Percentiles rank a stretch among this genome's conserved stretches.
phyloP scores from a whole-genome alignment of 1,140 invertebrate species.

The Drosophila funebris region DNA sequence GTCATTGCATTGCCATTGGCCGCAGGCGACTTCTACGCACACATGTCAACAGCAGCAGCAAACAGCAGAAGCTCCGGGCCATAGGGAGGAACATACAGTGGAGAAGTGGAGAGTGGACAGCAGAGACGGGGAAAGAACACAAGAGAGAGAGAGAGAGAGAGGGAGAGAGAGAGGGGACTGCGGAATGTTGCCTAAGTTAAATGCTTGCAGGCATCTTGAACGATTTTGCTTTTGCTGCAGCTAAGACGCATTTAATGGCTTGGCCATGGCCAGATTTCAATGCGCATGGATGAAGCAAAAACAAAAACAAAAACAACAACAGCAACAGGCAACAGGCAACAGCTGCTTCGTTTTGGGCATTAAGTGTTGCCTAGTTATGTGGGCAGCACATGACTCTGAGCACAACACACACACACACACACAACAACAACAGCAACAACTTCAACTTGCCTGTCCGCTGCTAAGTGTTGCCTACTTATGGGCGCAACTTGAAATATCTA shows the following conservation, averaged over 20 bases:
- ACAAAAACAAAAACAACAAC: not conserved
- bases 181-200: slow-evolving; percentile 10
- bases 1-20: slow-evolving; percentile 74
- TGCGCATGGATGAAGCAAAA: slow-evolving; percentile 1
- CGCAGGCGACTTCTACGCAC: slow-evolving; percentile 52
- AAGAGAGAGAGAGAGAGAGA: not conserved
- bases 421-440: not conserved
- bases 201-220: slow-evolving; percentile 57
- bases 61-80: not conserved
- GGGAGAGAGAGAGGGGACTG: not conserved
- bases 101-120: not conserved
- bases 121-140: not conserved
- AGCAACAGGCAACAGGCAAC: not conserved
- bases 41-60: slow-evolving; percentile 62
- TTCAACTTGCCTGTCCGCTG: slow-evolving; percentile 7
- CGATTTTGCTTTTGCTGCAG: slow-evolving; percentile 36
- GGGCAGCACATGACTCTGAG: not conserved
- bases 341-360: not conserved
- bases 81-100: not conserved
- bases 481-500: slow-evolving; percentile 6
- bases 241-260: slow-evolving; percentile 45
- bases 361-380: slow-evolving; percentile 15
- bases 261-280: slow-evolving; percentile 38
- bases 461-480: slow-evolving; percentile 32
- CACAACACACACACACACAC: not conserved